These are phyloP conservation scores for Hartigia nigra DNA, from an alignment of 2,888 invertebrate genomes.

Conservation along the genomic window DNA sequence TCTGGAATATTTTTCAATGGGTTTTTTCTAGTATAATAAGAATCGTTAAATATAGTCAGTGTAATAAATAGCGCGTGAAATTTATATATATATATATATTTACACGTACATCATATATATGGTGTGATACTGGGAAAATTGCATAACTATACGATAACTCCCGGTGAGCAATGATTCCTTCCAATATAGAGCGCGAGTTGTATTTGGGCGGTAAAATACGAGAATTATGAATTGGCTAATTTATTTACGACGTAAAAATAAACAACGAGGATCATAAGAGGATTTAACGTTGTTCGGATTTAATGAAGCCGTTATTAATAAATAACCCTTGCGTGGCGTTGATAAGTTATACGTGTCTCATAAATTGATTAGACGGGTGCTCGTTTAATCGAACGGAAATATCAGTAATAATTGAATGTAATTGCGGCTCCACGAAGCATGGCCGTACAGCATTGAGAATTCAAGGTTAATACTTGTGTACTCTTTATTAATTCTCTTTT, in stretches of 20 bases:
- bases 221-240: not conserved
- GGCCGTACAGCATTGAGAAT: not conserved
- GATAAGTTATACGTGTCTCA: constrained; percentile 12
- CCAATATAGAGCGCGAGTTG: not conserved
- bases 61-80: no score
- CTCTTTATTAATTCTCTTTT: not conserved
- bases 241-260: not conserved
- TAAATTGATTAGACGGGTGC: constrained; percentile 13
- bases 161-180: not conserved
- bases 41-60: no score
- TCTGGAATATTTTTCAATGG: not conserved
- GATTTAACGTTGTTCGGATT: not conserved
- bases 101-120: no score
- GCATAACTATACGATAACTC: not conserved
- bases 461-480: not conserved
- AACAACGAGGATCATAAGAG: not conserved
- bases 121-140: no score
- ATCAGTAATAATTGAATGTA: not conserved
- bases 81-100: no score
- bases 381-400: constrained; percentile 8
- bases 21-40: no score
- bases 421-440: not conserved
- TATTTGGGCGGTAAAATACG: not conserved
- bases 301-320: constrained; percentile 3
- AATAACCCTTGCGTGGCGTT: not conserved